A percentile compares a stretch with the other conserved stretches of the same genome.
Evolutionary conservation across 2,797 vertebrate genomes (phyloP).

Genomic region (Rhinella marina): DNA sequence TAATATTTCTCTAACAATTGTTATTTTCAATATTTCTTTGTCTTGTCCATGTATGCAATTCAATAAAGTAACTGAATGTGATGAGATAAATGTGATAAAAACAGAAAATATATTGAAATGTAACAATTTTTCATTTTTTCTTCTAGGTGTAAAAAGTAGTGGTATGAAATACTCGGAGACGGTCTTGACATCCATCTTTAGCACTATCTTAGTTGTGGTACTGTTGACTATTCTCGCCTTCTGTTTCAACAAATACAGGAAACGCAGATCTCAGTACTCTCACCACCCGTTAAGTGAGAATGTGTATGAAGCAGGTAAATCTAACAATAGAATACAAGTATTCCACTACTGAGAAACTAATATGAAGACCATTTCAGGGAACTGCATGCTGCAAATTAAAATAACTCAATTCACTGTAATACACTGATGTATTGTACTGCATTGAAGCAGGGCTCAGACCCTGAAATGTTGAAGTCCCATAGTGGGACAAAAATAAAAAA

Average conservation of each 20-base stretch:
- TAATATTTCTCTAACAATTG: not conserved
- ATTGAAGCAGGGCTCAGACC: no score
- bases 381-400: not conserved
- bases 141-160: not conserved
- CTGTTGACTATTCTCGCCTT: conserved; percentile 67
- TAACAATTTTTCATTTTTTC: not conserved
- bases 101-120: not conserved
- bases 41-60: not conserved
- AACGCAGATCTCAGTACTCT: conserved; percentile 72
- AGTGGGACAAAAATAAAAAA: no score
- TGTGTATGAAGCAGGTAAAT: conserved; percentile 72
- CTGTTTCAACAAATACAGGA: conserved; percentile 71
- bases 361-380: not conserved
- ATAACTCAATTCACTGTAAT: not conserved
- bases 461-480: no score
- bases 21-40: not conserved
- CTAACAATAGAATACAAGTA: not conserved
- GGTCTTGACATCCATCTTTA: conserved; percentile 76
- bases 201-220: conserved; percentile 70
- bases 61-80: not conserved
- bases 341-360: not conserved
- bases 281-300: conserved; percentile 76
- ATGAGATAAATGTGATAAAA: not conserved
- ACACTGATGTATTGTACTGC: no score
- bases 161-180: conserved; percentile 71